phyloP scores from a whole-genome alignment of 2,797 vertebrate species.

The Centroberyx gerrardi region DNA sequence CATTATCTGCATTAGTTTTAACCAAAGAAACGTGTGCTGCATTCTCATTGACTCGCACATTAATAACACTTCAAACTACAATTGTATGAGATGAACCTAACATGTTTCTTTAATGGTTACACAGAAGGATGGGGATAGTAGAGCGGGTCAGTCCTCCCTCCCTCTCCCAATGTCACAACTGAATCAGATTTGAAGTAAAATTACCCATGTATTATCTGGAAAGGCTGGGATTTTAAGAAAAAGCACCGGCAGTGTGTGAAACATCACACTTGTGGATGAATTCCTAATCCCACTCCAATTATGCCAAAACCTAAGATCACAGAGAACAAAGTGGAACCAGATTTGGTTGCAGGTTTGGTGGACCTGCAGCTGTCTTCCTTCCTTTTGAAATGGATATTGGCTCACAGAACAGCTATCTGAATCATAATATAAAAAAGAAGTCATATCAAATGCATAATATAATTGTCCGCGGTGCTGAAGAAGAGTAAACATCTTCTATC shows the following conservation, averaged over 20 bases:
- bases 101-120: constrained; percentile 41
- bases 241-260: constrained; percentile 49
- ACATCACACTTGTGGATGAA: constrained; percentile 48
- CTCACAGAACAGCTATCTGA: constrained; percentile 47
- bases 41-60: constrained; percentile 8
- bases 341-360: constrained; percentile 57
- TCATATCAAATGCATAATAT: constrained; percentile 10
- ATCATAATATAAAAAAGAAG: constrained; percentile 36
- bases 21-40: not conserved
- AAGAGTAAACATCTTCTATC: constrained; percentile 9
- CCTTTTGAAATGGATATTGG: constrained; percentile 30
- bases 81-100: constrained; percentile 1
- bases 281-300: constrained; percentile 58
- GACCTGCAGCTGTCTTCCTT: constrained; percentile 56
- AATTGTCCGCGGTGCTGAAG: not conserved
- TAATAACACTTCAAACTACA: constrained; percentile 1
- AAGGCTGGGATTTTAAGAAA: constrained; percentile 37
- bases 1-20: constrained; percentile 28
- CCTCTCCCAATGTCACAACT: constrained; percentile 40
- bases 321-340: constrained; percentile 45
- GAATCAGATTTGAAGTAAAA: constrained; percentile 19
- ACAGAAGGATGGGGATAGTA: constrained; percentile 17
- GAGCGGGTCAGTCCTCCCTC: constrained; percentile 8
- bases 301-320: constrained; percentile 56
- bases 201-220: constrained; percentile 33